phyloP scores from a whole-genome alignment of 1,140 invertebrate genomes.

The Penaeus japonicus region DNA sequence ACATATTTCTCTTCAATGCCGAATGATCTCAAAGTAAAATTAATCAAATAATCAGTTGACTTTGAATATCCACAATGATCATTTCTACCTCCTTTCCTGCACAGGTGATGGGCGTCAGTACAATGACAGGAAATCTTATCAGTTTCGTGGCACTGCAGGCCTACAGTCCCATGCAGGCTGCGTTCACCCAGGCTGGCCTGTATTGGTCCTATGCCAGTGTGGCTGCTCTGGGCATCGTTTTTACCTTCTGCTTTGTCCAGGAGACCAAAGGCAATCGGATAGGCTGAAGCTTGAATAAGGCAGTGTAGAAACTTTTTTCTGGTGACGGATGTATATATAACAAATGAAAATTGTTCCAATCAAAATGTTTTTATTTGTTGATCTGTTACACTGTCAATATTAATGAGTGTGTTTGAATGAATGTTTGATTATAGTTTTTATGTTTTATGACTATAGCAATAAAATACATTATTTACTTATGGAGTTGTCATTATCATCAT shows the following conservation, averaged over 20 bases:
- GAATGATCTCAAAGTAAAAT: not conserved
- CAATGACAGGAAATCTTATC: not conserved
- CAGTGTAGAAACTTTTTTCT: not conserved
- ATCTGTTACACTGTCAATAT: no score
- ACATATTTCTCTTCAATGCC: no score
- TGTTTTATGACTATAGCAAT: no score
- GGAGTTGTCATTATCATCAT: no score
- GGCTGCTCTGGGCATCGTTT: not conserved
- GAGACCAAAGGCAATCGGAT: not conserved
- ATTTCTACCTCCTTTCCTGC: not conserved
- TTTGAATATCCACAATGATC: not conserved
- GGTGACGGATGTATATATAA: not conserved
- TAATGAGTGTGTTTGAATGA: no score
- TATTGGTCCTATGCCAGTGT: conserved; percentile 9
- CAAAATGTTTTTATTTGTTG: no score
- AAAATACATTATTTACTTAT: no score
- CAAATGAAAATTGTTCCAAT: not conserved
- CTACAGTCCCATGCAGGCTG: conserved; percentile 11
- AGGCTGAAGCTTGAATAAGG: not conserved
- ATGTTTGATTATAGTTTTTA: no score
- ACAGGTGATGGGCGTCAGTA: conserved; percentile 13
- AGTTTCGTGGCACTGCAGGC: not conserved
- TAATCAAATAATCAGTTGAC: not conserved
- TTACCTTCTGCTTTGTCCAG: not conserved
- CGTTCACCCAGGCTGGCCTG: not conserved